phyloP scores from a whole-genome alignment of 2,113 vertebrate species.

The Atractosteus spatula region DNA sequence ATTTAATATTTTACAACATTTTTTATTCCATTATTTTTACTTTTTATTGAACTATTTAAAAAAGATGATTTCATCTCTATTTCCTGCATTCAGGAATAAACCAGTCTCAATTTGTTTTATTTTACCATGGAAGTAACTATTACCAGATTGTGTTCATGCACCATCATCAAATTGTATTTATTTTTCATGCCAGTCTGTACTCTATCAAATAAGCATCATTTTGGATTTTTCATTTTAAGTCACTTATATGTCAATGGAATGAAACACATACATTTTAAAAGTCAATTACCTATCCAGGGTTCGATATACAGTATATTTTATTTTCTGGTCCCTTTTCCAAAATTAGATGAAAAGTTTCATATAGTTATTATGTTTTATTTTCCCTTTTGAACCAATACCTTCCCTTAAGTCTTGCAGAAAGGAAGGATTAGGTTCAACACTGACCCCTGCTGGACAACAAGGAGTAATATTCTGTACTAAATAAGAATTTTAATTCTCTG shows the following conservation, averaged over 20 bases:
- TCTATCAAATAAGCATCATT: slow-evolving; percentile 37
- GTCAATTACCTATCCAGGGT: slow-evolving; percentile 47
- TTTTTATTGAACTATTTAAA: no score
- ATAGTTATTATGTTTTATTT: slow-evolving; percentile 52
- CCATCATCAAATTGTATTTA: background rate
- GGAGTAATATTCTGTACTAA: background rate
- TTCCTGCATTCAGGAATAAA: no score
- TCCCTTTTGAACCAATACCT: slow-evolving; percentile 43
- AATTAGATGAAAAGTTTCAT: slow-evolving; percentile 24
- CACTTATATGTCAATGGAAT: background rate
- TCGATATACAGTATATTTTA: slow-evolving; percentile 39
- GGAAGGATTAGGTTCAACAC: slow-evolving; percentile 49
- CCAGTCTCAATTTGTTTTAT: background rate
- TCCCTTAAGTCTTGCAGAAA: slow-evolving; percentile 27
- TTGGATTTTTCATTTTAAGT: slow-evolving; percentile 28
- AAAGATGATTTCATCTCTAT: no score
- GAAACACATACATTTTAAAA: background rate
- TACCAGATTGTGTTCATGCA: background rate
- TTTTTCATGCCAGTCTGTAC: background rate
- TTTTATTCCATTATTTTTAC: no score
- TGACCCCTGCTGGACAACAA: slow-evolving; percentile 57
- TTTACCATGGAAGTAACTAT: background rate
- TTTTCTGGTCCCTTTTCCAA: no score
- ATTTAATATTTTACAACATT: no score
- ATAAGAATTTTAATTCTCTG: background rate